Evolutionary conservation across 2,797 vertebrate species (phyloP).

Genomic region (Eremophila alpestris): DNA sequence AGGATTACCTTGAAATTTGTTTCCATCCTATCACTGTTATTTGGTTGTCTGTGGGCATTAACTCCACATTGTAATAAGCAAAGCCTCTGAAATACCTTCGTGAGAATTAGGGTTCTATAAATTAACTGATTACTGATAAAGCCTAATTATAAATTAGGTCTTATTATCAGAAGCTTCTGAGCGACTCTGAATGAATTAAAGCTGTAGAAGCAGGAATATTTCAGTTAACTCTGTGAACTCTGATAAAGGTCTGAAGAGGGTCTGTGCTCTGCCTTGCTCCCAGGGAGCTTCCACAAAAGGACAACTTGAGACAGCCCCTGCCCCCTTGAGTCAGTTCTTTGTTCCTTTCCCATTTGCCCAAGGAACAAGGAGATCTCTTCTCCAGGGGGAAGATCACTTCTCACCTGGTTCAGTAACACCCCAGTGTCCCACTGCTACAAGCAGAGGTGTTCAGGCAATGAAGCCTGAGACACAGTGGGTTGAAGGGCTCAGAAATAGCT

Average conservation of each 20-base stretch:
- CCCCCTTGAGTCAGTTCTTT: not conserved
- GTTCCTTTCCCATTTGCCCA: not conserved
- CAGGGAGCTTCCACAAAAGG: not conserved
- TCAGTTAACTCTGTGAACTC: constrained; percentile 76
- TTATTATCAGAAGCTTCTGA: constrained; percentile 79
- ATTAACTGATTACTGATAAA: constrained; percentile 82
- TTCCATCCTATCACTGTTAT: constrained; percentile 55
- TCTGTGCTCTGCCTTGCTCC: not conserved
- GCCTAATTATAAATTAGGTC: constrained; percentile 81
- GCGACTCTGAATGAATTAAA: constrained; percentile 73
- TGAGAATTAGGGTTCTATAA: constrained; percentile 76
- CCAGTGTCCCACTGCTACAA: not conserved
- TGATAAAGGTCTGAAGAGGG: constrained; percentile 55
- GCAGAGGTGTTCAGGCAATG: not conserved
- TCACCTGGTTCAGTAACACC: not conserved
- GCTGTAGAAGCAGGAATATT: constrained; percentile 72
- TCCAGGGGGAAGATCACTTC: not conserved
- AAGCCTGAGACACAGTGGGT: not conserved
- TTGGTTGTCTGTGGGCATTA: constrained; percentile 63
- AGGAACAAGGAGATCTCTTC: not conserved
- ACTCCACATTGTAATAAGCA: constrained; percentile 64
- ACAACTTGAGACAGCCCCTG: not conserved
- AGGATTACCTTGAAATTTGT: constrained; percentile 71
- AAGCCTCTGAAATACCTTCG: constrained; percentile 53
- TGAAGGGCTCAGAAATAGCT: not conserved